Percentiles rank a stretch among this genome's conserved stretches.
These are phyloP conservation scores for Ichneumoninae sp. DNA, from an alignment of 2,888 invertebrate species.

Conservation along the genomic window DNA sequence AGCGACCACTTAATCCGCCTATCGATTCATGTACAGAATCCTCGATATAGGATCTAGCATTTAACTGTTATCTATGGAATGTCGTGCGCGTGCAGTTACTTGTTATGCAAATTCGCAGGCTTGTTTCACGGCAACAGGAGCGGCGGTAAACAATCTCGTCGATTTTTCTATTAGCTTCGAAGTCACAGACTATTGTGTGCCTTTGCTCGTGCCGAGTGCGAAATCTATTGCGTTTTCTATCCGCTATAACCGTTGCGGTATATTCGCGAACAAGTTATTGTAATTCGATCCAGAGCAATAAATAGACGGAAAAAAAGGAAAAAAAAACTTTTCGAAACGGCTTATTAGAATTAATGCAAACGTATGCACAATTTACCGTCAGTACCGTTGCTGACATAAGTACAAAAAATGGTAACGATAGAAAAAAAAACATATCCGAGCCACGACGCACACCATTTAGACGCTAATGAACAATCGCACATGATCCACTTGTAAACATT, in stretches of 20 bases:
- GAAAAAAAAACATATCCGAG: background rate
- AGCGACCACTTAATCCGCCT: background rate
- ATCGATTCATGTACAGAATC: conserved; percentile 23
- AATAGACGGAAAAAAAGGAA: background rate
- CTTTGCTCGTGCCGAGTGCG: background rate
- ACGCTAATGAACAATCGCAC: background rate
- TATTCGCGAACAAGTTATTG: background rate
- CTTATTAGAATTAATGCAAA: background rate
- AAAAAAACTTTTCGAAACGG: background rate
- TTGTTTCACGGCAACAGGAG: conserved; percentile 7
- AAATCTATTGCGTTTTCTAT: background rate
- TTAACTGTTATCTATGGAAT: conserved; percentile 15
- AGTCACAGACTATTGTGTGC: background rate
- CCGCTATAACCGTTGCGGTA: background rate
- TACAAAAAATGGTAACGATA: background rate
- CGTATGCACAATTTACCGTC: background rate
- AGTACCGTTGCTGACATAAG: too few relatives aligned
- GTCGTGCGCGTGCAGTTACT: conserved; percentile 18
- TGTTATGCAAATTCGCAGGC: conserved; percentile 53
- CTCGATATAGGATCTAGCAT: conserved; percentile 38
- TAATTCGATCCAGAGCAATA: background rate
- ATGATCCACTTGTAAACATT: background rate
- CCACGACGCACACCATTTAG: background rate
- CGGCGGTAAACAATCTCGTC: background rate
- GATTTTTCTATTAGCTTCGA: conserved; percentile 5